These are phyloP conservation scores for Orientallactaga sibirica DNA, from an alignment of 2,797 vertebrate species.

Conservation along the genomic window DNA sequence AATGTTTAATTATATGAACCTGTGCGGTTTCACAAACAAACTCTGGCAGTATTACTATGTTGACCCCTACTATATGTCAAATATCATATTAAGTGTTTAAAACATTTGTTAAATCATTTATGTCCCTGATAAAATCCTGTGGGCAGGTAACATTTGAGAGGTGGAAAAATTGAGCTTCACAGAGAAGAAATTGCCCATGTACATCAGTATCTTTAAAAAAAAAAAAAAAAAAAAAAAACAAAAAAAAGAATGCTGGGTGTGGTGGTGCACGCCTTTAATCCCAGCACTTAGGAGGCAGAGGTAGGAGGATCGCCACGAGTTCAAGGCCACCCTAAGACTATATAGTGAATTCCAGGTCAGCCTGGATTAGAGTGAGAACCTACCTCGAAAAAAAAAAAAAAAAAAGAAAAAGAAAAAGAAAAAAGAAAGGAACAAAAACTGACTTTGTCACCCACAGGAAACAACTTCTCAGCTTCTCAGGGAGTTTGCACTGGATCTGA, in stretches of 20 bases:
- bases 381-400: background rate
- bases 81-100: background rate
- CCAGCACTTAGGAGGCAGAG: no score
- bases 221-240: background rate
- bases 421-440: background rate
- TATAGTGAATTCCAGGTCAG: no score
- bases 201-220: no score
- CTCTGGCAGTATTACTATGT: background rate
- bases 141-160: background rate
- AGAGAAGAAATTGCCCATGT: background rate
- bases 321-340: no score
- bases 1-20: background rate
- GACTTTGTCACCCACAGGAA: background rate
- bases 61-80: background rate
- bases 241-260: no score
- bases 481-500: background rate
- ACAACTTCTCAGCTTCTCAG: constrained; percentile 2
- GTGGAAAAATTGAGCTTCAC: background rate
- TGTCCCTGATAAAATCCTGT: background rate
- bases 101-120: background rate
- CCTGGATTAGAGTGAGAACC: no score
- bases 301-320: no score
- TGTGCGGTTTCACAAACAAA: background rate
- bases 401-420: no score
- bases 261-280: no score